Evolutionary conservation across 2,888 invertebrate species (phyloP), one percentile per base, ranked within the genome.

Genomic region (Blastobasis adustella): DNA sequence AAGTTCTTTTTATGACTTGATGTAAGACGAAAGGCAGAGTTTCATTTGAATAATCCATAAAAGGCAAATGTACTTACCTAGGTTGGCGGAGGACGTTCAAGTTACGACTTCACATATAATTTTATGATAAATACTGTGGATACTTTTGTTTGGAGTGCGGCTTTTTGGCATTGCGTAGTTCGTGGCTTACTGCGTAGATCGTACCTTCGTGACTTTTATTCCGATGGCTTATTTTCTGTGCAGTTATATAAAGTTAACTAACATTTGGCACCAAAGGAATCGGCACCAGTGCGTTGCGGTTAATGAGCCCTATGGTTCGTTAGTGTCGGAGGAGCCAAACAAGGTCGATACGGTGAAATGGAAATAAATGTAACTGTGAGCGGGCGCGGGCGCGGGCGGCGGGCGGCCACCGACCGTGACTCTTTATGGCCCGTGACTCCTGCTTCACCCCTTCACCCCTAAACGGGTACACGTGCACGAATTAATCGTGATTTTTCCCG

Each of bases 381-480:
- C 23, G 23, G 23, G 23, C 23, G 23, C 23, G 23, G 23, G 23
- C 23, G 23, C 23, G 23, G 23, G 23, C 23, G 23, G 23, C 23
- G 23, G 69, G 65, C 69, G 60, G 70, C 73, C 67, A 61, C 74
- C 73, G 73, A 73, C 81, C 87, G 82, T 86, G 84, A 85, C 87
- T 81, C 73, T 82, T 80, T 82, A 84, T 82, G 79, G 73, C 60
- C 85, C 85, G 81, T 85, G 80, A 84, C 84, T 78, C 65, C 54
- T 51, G 42, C 10, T 57, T 54, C 59, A 56, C 61, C 64, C 67
- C 59, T 63, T 76, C 77, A 81, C 79, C 84, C 83, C 79, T 85
- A 86, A 87, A 84, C 77, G 78, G 67, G 72, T 77, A 82, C 86
- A 87, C 85, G 87, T 85, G 85, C 75, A 76, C 71, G 79, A 79